phyloP scores from a whole-genome alignment of 2,888 invertebrate genomes.

The Oxystoma pomonae region DNA sequence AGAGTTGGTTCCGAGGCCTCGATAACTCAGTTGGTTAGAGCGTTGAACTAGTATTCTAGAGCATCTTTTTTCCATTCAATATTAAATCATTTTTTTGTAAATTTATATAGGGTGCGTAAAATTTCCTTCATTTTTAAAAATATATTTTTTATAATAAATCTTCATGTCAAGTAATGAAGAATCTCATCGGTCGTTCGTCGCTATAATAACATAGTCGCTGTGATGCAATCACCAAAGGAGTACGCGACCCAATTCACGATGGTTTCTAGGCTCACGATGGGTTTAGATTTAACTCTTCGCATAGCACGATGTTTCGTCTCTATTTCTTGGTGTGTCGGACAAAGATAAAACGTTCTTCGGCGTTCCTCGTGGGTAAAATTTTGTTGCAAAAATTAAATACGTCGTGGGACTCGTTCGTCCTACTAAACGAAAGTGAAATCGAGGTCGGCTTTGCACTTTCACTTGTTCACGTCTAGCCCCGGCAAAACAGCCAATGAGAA shows the following conservation, averaged over 20 bases:
- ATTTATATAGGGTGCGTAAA: no score
- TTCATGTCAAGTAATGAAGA: conserved; percentile 26
- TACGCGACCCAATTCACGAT: conserved; percentile 47
- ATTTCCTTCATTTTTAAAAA: no score
- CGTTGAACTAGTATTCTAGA: no score
- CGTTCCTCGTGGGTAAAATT: conserved; percentile 27
- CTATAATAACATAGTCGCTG: conserved; percentile 42
- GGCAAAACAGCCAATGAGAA: conserved; percentile 43
- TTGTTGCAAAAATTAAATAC: conserved; percentile 38
- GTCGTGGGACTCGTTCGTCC: conserved; percentile 50
- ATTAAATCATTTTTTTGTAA: no score
- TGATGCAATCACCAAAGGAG: conserved; percentile 46
- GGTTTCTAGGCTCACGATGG: conserved; percentile 42
- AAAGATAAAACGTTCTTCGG: conserved; percentile 23
- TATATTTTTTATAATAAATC: not conserved
- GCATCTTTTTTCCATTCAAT: no score
- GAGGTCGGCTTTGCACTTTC: conserved; percentile 51
- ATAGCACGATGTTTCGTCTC: conserved; percentile 18
- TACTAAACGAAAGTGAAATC: conserved; percentile 52
- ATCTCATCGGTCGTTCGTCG: conserved; percentile 40
- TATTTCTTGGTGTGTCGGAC: conserved; percentile 17
- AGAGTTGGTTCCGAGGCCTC: no score
- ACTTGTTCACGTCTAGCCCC: conserved; percentile 48
- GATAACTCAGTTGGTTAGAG: no score
- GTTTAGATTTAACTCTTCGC: conserved; percentile 13